Evolutionary conservation across 2,113 vertebrate genomes (phyloP).

Genomic region (Trogon surrucura): DNA sequence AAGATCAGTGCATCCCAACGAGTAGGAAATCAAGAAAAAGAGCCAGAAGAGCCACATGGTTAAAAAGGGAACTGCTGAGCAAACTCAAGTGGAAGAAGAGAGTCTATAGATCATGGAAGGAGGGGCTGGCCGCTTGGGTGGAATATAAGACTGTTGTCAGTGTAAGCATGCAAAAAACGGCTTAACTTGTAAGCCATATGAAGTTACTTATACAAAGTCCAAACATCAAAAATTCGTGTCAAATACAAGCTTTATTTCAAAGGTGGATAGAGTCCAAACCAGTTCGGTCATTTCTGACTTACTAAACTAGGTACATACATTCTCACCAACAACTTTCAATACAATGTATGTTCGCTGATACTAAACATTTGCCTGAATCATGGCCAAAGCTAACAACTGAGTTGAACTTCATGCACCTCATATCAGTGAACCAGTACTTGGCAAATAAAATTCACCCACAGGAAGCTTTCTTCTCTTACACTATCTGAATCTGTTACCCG

Average conservation of each 20-base stretch:
- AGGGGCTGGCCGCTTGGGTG: too few relatives aligned
- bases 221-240: neutral
- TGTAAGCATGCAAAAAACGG: neutral
- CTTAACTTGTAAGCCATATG: neutral
- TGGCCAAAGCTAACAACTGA: neutral
- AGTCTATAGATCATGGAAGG: too few relatives aligned
- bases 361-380: neutral
- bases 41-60: too few relatives aligned
- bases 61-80: too few relatives aligned
- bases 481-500: neutral
- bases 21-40: too few relatives aligned
- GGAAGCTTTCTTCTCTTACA: neutral
- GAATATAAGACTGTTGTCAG: neutral
- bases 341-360: neutral
- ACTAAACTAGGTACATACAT: neutral
- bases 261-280: neutral
- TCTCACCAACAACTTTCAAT: neutral
- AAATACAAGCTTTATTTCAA: neutral
- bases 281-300: neutral
- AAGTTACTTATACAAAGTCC: neutral
- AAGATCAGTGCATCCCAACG: too few relatives aligned
- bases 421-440: neutral
- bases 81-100: too few relatives aligned
- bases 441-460: neutral
- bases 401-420: neutral